Base-by-base conservation (phyloP, 2,113 vertebrate genomes). In the Tyrannus savana region DNA sequence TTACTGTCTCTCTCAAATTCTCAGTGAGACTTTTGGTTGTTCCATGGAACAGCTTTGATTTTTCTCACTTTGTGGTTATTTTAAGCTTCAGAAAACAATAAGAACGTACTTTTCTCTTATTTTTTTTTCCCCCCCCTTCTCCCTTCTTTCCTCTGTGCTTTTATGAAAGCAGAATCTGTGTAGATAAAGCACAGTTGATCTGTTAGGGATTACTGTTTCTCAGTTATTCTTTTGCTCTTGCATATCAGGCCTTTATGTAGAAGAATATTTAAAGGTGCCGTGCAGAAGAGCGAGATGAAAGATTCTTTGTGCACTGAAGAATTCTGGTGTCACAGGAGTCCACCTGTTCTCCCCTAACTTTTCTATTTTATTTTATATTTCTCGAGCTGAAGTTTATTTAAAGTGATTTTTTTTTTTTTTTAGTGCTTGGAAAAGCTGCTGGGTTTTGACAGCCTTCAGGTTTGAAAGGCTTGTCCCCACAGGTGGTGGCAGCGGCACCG, bases 31-130 rank as follows among this genome's bases (percentile, higher is more conserved):
- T 71, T 96, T 94, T 84, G 50, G 93, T 96, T 93, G 95, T 96
- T 94, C 93, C 72, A 7, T 82, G 88, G 93, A 94, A 73, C 88
- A 96, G 95, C 95, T 97, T 97, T 97, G 93, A 96, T 96, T 96
- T 96, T 95, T 96, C 95, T 91, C 94, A 96, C 96, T 97, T 96
- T 96, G 92, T 96, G 93, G 96, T 96, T 97, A 96, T 97, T 97
- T 97, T 96, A 96, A 90, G 96, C 93, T 96, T 96, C 92, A 95
- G 92, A 96, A 97, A 97, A 97, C 96, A 96, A 96, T 96, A 97
- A 92, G 95, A 92, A 92, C 92, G 95, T 96, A 77, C 93, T 96
- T 91, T 63, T 41, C 58, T 60, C 23, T 58, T 47, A 35, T 66
- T 58, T 41, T 39, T 39, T 39, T 41, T 41, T 2, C 2, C 4